Conservation (phyloP, 2,797 vertebrate genomes). For the Podargus strigoides region DNA sequence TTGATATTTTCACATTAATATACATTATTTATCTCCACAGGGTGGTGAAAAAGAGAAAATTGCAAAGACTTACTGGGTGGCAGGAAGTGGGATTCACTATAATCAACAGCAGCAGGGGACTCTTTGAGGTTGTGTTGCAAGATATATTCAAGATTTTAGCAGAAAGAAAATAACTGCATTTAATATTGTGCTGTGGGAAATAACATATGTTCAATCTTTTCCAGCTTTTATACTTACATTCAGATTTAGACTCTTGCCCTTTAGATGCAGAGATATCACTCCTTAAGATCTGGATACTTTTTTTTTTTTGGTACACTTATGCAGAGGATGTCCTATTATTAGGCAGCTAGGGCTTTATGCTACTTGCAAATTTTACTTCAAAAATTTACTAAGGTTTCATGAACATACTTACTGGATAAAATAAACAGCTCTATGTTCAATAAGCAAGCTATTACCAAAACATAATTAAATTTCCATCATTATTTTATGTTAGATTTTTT, state of each 20-base stretch:
- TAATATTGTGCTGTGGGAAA: conserved; percentile 55
- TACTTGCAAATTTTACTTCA: conserved; percentile 18
- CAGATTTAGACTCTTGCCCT: conserved; percentile 27
- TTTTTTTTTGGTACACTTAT: background rate
- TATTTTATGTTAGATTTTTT: background rate
- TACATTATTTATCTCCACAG: conserved; percentile 67
- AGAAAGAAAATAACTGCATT: conserved; percentile 68
- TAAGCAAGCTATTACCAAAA: background rate
- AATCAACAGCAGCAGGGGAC: conserved; percentile 69
- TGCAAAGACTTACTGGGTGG: conserved; percentile 72
- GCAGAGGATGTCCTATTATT: background rate
- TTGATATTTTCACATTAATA: conserved; percentile 67
- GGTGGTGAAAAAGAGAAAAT: conserved; percentile 71
- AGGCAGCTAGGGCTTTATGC: background rate
- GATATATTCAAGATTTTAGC: conserved; percentile 59
- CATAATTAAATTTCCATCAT: background rate
- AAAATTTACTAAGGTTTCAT: conserved; percentile 12
- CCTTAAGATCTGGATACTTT: background rate
- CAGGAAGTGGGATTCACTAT: conserved; percentile 71
- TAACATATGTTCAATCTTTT: conserved; percentile 57
- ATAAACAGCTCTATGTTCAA: conserved; percentile 1
- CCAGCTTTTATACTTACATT: conserved; percentile 51
- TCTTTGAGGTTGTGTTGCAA: conserved; percentile 60
- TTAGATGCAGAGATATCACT: background rate
- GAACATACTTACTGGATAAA: conserved; percentile 15